Evolutionary conservation across 1,140 invertebrate species (phyloP).

Genomic region (Achroia grisella): DNA sequence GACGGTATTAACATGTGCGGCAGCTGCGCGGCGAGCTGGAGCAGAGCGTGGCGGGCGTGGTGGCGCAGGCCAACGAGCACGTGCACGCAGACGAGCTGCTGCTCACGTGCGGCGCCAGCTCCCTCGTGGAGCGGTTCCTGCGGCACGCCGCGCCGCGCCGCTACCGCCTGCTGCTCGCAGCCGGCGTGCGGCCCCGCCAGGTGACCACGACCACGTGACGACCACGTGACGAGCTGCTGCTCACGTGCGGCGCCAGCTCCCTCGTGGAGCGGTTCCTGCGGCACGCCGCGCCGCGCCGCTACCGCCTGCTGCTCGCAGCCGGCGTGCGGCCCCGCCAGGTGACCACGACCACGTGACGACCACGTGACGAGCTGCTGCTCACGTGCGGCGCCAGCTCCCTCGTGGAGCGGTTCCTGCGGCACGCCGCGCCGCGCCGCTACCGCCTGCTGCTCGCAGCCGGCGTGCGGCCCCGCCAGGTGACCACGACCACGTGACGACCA

Average conservation of each 20-base stretch:
- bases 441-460: conserved; percentile 59
- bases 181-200: conserved; percentile 79
- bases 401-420: conserved; percentile 74
- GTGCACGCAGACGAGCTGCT: conserved; percentile 94
- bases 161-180: conserved; percentile 91
- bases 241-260: conserved; percentile 89
- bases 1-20: neutral
- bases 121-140: conserved; percentile 89
- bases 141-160: conserved; percentile 79
- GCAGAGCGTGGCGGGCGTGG: conserved; percentile 28
- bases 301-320: conserved; percentile 59
- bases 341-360: conserved; percentile 92
- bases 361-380: conserved; percentile 87
- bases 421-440: no score
- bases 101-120: conserved; percentile 89
- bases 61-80: conserved; percentile 86
- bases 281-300: no score
- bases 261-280: conserved; percentile 77
- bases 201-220: conserved; percentile 92
- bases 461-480: conserved; percentile 64
- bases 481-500: conserved; percentile 92
- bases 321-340: conserved; percentile 15
- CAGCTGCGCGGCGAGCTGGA: conserved; percentile 48
- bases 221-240: conserved; percentile 94
- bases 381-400: conserved; percentile 84